phyloP scores from a whole-genome alignment of 2,113 vertebrate species.

The Pardalotus punctatus region DNA sequence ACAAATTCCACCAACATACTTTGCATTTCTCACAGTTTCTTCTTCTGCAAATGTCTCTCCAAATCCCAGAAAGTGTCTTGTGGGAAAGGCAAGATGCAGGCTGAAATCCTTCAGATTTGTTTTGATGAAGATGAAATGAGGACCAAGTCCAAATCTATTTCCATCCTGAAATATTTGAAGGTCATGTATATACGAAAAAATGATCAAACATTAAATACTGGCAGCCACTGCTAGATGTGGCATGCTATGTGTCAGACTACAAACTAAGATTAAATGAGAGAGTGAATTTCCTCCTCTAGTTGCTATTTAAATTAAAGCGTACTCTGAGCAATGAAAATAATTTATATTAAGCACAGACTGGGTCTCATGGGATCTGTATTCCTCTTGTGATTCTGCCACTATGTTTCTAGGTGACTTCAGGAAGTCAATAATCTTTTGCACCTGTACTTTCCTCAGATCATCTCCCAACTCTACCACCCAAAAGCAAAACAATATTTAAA shows the following conservation, averaged over 20 bases:
- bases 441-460: neutral
- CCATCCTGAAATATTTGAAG: neutral
- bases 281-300: neutral
- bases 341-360: neutral
- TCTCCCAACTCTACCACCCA: neutral
- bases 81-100: neutral
- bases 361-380: neutral
- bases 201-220: neutral
- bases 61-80: neutral
- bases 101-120: neutral
- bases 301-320: neutral
- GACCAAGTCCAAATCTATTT: neutral
- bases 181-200: neutral
- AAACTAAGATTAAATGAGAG: neutral
- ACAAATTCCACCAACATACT: neutral
- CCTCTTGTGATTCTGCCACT: neutral
- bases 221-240: neutral
- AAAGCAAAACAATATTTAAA: neutral
- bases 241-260: neutral
- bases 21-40: neutral
- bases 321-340: neutral
- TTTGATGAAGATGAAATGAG: neutral
- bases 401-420: neutral
- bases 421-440: neutral
- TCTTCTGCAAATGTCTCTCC: neutral